phyloP scores from a whole-genome alignment of 2,113 vertebrate species.

The Turdus rufiventris region DNA sequence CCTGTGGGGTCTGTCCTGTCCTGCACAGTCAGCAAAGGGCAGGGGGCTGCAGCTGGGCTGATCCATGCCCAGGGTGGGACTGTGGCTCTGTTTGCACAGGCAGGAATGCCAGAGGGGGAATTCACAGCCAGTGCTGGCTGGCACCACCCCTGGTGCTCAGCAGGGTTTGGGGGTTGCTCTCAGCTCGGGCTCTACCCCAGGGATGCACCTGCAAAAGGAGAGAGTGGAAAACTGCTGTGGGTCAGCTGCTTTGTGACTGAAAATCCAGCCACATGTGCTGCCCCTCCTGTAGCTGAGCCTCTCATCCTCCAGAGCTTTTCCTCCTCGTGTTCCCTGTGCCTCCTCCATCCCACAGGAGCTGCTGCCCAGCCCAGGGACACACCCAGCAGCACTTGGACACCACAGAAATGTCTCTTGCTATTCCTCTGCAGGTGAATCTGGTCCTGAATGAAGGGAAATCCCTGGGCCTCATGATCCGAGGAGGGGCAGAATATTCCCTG shows the following conservation, averaged over 20 bases:
- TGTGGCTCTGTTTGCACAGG: not conserved
- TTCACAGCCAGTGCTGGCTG: not conserved
- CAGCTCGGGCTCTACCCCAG: accelerated
- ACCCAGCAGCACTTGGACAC: not conserved
- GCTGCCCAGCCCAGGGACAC: not conserved
- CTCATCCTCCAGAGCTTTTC: not conserved
- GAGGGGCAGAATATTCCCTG: constrained; percentile 91
- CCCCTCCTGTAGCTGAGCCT: not conserved
- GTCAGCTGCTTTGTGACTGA: not conserved
- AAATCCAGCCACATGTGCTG: accelerated
- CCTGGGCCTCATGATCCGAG: constrained; percentile 92
- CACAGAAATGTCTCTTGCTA: accelerated
- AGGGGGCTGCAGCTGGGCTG: not conserved
- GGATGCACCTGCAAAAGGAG: not conserved
- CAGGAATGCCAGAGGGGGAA: not conserved
- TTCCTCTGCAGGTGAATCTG: constrained; percentile 85
- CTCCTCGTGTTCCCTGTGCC: not conserved
- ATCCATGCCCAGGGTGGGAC: not conserved
- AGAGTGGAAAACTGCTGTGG: not conserved
- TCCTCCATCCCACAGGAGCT: not conserved
- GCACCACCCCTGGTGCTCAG: accelerated
- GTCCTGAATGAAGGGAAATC: constrained; percentile 91
- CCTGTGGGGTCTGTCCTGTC: not conserved
- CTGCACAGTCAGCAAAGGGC: not conserved
- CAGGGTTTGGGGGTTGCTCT: not conserved